These are phyloP conservation scores for Oscheius sp. DNA, from an alignment of 2,888 invertebrate genomes.

Conservation along the genomic window DNA sequence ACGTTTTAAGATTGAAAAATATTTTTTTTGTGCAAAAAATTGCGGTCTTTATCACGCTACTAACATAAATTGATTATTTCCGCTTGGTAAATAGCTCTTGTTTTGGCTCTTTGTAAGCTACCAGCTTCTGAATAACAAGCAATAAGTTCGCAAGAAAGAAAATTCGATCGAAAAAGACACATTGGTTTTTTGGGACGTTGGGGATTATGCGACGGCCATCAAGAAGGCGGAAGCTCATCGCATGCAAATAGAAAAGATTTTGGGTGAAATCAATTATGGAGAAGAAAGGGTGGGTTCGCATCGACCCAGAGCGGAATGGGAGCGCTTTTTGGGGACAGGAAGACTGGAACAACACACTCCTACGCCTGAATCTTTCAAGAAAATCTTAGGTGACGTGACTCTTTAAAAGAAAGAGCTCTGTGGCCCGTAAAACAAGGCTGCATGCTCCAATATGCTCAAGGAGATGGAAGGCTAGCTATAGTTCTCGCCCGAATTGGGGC, in stretches of 20 bases:
- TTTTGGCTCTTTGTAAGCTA: too few relatives aligned
- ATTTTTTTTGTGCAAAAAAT: too few relatives aligned
- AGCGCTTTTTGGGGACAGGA: neutral
- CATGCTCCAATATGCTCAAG: neutral
- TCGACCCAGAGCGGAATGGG: slow-evolving; percentile 16
- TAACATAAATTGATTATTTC: neutral
- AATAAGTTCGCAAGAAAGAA: too few relatives aligned
- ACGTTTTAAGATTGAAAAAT: too few relatives aligned
- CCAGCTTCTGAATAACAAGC: too few relatives aligned
- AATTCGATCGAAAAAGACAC: neutral
- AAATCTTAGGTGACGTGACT: neutral
- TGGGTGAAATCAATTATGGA: slow-evolving; percentile 26
- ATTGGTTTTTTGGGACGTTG: neutral
- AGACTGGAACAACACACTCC: neutral
- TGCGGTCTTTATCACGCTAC: too few relatives aligned
- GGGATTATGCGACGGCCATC: neutral
- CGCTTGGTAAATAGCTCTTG: too few relatives aligned
- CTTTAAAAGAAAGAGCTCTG: neutral
- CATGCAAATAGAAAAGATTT: slow-evolving; percentile 10
- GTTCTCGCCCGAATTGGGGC: neutral
- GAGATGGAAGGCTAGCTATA: neutral
- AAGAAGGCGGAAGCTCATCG: too few relatives aligned
- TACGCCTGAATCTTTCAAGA: neutral
- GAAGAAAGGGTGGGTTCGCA: slow-evolving; percentile 29
- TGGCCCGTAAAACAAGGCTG: slow-evolving; percentile 1